phyloP scores from a whole-genome alignment of 2,797 vertebrate genomes.

The Ibycter americanus region DNA sequence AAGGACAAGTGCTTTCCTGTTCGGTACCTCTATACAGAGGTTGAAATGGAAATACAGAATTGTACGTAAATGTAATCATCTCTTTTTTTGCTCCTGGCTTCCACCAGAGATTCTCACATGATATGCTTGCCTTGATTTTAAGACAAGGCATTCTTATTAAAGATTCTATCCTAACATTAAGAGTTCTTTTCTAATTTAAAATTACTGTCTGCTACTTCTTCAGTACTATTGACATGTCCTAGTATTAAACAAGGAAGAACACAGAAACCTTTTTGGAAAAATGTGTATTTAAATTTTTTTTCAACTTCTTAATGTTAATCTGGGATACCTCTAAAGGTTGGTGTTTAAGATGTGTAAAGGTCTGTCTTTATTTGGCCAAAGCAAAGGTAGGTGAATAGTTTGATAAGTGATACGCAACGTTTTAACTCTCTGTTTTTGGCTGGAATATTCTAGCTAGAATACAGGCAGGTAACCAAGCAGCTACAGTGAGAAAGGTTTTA shows the following conservation, averaged over 20 bases:
- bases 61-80: neutral
- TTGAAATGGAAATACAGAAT: neutral
- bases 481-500: neutral
- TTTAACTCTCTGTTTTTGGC: neutral
- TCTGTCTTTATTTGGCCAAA: neutral
- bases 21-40: neutral
- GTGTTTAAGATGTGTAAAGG: neutral
- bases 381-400: neutral
- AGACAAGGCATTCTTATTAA: neutral
- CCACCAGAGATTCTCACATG: neutral
- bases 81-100: neutral
- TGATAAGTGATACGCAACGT: neutral
- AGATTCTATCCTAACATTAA: neutral
- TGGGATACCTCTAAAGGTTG: neutral
- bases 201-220: neutral
- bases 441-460: neutral
- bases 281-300: neutral
- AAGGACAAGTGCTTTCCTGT: neutral
- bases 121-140: neutral
- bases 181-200: neutral
- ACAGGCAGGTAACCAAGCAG: neutral
- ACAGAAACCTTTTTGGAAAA: neutral
- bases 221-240: neutral
- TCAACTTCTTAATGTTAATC: neutral
- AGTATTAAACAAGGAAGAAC: neutral